Conservation (phyloP, 2,888 invertebrate species). For the Teinopalpus imperialis region DNA sequence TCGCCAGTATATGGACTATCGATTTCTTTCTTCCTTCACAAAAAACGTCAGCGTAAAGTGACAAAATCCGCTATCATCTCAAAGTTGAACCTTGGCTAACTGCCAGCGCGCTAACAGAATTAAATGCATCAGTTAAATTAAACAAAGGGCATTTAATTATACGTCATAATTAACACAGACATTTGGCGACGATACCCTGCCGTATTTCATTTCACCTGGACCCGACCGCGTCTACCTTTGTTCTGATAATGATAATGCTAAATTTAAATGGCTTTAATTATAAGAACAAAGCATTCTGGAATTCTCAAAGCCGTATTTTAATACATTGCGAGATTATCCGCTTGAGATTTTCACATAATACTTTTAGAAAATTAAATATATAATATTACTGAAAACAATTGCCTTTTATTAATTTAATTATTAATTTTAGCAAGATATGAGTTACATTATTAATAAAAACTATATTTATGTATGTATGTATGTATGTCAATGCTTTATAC, state of each 20-base stretch:
- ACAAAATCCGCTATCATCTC: constrained; percentile 1
- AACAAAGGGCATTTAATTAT: constrained; percentile 73
- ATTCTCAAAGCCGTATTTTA: not conserved
- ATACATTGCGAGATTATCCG: too few species aligned
- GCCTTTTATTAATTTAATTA: too few species aligned
- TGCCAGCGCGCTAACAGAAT: constrained; percentile 58
- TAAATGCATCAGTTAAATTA: constrained; percentile 67
- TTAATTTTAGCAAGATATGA: too few species aligned
- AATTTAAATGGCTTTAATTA: constrained; percentile 13
- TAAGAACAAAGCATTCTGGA: not conserved
- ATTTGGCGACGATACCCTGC: constrained; percentile 4
- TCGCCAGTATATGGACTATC: too few species aligned
- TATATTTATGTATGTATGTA: too few species aligned
- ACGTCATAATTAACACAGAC: constrained; percentile 60
- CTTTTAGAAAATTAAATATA: constrained; percentile 12
- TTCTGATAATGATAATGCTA: constrained; percentile 4
- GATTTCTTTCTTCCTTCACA: too few species aligned
- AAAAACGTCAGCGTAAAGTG: too few species aligned
- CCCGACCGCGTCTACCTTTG: constrained; percentile 4
- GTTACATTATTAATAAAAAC: too few species aligned
- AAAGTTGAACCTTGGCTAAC: not conserved
- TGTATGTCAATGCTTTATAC: too few species aligned
- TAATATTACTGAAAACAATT: too few species aligned
- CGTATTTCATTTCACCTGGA: constrained; percentile 11
- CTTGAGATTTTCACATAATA: constrained; percentile 8